Conservation (phyloP, 1,140 invertebrate genomes). For the Geopemphigus sp. region DNA sequence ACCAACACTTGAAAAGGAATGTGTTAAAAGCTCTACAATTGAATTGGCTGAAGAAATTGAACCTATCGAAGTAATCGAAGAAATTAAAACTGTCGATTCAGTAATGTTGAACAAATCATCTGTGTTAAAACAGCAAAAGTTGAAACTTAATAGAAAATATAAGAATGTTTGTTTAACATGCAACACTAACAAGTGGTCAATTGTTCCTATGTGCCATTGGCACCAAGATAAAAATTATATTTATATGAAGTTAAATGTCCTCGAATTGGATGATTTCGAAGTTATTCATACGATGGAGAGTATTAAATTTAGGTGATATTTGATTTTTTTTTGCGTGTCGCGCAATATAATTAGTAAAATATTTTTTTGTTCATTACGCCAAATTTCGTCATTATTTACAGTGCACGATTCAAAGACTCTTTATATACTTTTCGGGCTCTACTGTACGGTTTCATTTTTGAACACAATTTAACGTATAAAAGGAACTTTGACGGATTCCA, state of each 20-base stretch:
- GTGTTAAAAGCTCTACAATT: neutral
- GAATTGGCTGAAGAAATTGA: neutral
- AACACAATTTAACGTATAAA: neutral
- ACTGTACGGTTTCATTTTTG: neutral
- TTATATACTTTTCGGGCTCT: neutral
- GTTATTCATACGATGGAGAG: neutral
- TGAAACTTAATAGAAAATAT: neutral
- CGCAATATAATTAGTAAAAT: neutral
- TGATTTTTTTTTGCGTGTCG: neutral
- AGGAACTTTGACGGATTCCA: slow-evolving; percentile 25
- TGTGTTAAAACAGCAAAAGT: neutral
- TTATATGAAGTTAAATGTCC: slow-evolving; percentile 29
- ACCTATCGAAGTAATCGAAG: neutral
- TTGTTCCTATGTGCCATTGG: slow-evolving; percentile 23
- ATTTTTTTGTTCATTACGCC: neutral
- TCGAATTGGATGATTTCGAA: slow-evolving; percentile 8
- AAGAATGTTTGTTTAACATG: slow-evolving; percentile 6
- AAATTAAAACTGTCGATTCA: neutral
- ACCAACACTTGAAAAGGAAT: neutral
- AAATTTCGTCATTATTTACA: neutral
- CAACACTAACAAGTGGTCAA: slow-evolving; percentile 4
- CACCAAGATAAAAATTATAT: slow-evolving; percentile 9
- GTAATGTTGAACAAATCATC: neutral
- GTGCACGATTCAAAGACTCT: neutral
- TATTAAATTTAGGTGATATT: slow-evolving; percentile 7